Evolutionary conservation across 2,888 invertebrate genomes (phyloP).

Genomic region (Ypsolopha scabrella): DNA sequence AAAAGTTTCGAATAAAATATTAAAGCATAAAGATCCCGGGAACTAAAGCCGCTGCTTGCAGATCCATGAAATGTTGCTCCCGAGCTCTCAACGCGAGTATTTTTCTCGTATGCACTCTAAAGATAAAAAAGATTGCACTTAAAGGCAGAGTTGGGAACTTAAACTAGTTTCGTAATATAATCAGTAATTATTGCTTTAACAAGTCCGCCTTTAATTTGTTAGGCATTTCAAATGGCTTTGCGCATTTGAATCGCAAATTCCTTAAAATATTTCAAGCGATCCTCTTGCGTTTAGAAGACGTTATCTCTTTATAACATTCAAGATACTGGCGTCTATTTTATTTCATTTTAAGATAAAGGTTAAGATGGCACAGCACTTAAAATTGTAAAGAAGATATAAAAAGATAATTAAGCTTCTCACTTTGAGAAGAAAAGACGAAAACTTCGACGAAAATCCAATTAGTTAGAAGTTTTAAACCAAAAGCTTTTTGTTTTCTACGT

Average conservation of each 20-base stretch:
- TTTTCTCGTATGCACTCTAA: background rate
- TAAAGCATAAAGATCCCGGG: constrained; percentile 30
- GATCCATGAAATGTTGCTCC: background rate
- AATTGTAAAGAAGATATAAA: constrained; percentile 2
- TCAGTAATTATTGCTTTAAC: constrained; percentile 68
- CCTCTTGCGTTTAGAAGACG: constrained; percentile 61
- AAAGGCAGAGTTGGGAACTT: background rate
- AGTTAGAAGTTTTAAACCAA: no score
- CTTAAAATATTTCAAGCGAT: constrained; percentile 68
- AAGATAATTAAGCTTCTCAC: background rate
- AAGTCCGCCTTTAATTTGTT: constrained; percentile 69
- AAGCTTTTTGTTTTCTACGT: no score
- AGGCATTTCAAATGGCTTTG: constrained; percentile 69
- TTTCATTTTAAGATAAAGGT: constrained; percentile 1
- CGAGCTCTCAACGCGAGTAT: background rate
- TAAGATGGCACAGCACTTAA: background rate
- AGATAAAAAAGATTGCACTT: background rate
- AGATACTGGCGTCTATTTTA: constrained; percentile 25
- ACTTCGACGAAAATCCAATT: no score
- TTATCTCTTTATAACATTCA: constrained; percentile 69
- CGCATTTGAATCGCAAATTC: constrained; percentile 70
- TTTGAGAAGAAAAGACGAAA: no score
- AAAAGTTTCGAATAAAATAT: constrained; percentile 53
- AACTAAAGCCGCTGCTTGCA: background rate
- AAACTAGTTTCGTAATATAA: constrained; percentile 40